Base-by-base conservation (phyloP, 2,113 vertebrate genomes). In the Microcebus jonahi region DNA sequence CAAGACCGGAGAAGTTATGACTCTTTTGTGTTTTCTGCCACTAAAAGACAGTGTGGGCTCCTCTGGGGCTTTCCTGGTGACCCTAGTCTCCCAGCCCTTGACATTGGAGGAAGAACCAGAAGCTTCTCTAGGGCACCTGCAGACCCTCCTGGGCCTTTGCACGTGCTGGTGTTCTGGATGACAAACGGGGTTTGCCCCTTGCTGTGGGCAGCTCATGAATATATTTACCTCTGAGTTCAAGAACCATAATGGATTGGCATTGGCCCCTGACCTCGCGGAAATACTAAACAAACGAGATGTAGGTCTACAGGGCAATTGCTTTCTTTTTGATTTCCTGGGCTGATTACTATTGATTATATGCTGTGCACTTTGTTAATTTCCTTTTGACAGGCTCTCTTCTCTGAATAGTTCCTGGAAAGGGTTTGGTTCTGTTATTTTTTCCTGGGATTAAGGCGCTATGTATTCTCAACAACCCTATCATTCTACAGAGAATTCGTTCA, bases 291-390 rank as follows among this genome's bases (percentile, higher is more conserved):
- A 96, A 92, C 92, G 92, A 29, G 94, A 83, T 63, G 75, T 93
- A 70, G 92, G 92, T 92, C 97, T 91, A 23, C 71, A 5, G 90
- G 85, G 88, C 73, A 73, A 31, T 94, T 45, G 89, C 93, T 91
- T 89, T 83, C 94, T 76, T 92, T 97, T 76, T 97, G 92, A 98
- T 97, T 90, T 96, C 75, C 90, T 71, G 42, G 92, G 96, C 81
- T 97, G 96, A 95, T 97, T 50, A 39, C 86, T 96, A 97, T 98
- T 84, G 98, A 98, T 96, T 93, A 96, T 95, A 96, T 71, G 75
- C 67, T 79, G 61, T 31, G 82, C 34, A 61, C 90, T 96, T 84
- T 83, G 96, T 88, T 97, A 73, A 97, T 96, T 97, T 96, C 80
- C 85, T 94, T 76, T 85, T 31, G 75, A 81, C 79, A 15, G 81